phyloP scores from a whole-genome alignment of 1,140 invertebrate genomes.

The Heliconius hermathena region DNA sequence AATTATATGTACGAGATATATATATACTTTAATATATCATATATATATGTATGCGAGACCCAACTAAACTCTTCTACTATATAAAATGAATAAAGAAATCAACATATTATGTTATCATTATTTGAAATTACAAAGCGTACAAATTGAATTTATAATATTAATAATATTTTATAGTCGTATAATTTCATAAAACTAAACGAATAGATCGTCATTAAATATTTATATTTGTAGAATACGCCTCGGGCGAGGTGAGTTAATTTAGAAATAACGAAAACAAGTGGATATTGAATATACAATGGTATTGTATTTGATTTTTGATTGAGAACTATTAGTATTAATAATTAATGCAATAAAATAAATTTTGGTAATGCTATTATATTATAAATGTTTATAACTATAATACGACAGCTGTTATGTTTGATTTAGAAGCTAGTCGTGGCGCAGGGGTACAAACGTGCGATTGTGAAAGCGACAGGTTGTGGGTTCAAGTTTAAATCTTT shows the following conservation, averaged over 20 bases:
- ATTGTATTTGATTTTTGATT: not conserved
- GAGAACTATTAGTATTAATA: too few relatives aligned
- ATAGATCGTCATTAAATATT: slow-evolving; percentile 1
- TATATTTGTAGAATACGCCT: not conserved
- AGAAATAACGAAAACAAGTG: slow-evolving; percentile 1
- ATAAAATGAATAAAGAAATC: not conserved
- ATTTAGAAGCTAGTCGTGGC: too few relatives aligned
- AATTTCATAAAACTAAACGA: slow-evolving; percentile 12
- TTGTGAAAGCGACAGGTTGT: too few relatives aligned
- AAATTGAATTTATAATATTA: slow-evolving; percentile 5
- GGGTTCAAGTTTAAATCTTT: too few relatives aligned
- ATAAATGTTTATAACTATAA: not conserved
- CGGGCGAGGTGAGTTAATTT: slow-evolving; percentile 7
- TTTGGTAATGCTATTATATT: not conserved
- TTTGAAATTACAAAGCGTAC: not conserved
- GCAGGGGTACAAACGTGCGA: too few relatives aligned
- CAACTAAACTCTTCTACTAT: not conserved
- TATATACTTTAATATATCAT: too few relatives aligned
- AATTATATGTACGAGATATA: too few relatives aligned
- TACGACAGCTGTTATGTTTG: too few relatives aligned
- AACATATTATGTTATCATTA: not conserved
- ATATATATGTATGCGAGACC: not conserved
- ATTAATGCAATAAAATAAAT: too few relatives aligned
- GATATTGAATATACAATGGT: not conserved
- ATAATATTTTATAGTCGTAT: slow-evolving; percentile 5